Conservation (phyloP, 2,888 invertebrate genomes). For the Sclerodermus sp. region DNA sequence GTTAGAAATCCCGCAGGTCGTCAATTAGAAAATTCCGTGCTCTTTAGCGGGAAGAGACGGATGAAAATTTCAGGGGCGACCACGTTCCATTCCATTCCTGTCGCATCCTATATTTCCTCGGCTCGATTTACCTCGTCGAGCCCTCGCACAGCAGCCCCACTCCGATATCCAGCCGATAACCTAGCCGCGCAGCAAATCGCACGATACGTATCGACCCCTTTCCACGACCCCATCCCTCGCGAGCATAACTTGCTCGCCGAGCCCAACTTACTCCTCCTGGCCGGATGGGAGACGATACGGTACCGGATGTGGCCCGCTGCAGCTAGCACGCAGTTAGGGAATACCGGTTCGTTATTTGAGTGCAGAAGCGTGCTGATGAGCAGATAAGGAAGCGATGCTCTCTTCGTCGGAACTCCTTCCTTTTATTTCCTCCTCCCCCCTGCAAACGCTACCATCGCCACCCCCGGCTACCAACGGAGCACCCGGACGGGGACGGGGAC, state of each 20-base stretch:
- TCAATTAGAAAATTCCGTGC: constrained; percentile 4
- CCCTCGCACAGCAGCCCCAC: no score
- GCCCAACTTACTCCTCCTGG: constrained; percentile 15
- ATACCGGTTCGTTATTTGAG: not conserved
- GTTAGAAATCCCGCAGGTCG: constrained; percentile 4
- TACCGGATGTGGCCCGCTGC: not conserved
- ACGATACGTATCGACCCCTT: constrained; percentile 50
- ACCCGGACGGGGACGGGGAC: no score
- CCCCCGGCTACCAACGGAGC: constrained; percentile 10
- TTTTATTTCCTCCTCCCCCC: not conserved
- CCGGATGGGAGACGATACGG: constrained; percentile 9
- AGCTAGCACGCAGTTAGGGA: not conserved
- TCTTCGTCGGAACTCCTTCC: constrained; percentile 6
- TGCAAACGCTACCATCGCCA: constrained; percentile 8
- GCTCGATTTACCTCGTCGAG: no score
- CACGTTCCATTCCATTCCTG: no score
- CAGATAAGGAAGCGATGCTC: constrained; percentile 18
- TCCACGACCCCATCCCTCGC: constrained; percentile 26
- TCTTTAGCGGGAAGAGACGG: constrained; percentile 1
- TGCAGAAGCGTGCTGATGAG: not conserved
- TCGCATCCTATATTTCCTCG: no score
- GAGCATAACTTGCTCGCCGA: constrained; percentile 11
- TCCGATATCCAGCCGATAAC: constrained; percentile 35
- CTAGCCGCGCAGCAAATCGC: constrained; percentile 45
- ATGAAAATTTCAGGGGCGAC: no score